phyloP scores from a whole-genome alignment of 2,888 invertebrate species.

The Campopleginae sp. region DNA sequence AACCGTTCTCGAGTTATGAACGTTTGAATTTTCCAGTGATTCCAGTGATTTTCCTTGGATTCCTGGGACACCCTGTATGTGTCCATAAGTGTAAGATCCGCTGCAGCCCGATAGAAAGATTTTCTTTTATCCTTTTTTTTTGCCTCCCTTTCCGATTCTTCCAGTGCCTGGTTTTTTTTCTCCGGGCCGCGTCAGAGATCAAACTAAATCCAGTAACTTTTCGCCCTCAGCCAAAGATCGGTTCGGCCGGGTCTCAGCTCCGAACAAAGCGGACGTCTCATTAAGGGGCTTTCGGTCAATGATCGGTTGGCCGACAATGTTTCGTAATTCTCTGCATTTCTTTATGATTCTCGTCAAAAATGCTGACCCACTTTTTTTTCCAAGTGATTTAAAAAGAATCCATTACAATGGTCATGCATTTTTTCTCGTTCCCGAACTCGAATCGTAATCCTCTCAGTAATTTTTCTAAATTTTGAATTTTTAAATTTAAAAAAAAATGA shows the following conservation, averaged over 20 bases:
- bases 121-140: conserved; percentile 41
- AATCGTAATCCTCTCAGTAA: no score
- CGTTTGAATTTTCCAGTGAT: no score
- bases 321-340: conserved; percentile 21
- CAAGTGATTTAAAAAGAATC: neutral
- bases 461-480: no score
- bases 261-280: conserved; percentile 35
- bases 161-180: neutral
- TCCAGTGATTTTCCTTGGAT: no score
- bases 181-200: neutral
- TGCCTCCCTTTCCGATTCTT: conserved; percentile 22
- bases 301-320: conserved; percentile 23
- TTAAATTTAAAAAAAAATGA: no score
- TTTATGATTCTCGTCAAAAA: neutral
- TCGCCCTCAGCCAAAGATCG: conserved; percentile 38
- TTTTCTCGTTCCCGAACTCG: neutral
- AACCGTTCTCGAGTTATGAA: no score
- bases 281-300: conserved; percentile 24
- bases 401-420: neutral
- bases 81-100: neutral
- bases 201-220: conserved; percentile 47
- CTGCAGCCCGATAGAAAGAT: conserved; percentile 49
- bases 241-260: conserved; percentile 16
- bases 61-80: neutral
- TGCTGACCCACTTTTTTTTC: neutral